Percentiles rank a stretch among this genome's conserved stretches.
Conservation (phyloP, 2,888 invertebrate species). For the Hirtodrosophila duncani region DNA sequence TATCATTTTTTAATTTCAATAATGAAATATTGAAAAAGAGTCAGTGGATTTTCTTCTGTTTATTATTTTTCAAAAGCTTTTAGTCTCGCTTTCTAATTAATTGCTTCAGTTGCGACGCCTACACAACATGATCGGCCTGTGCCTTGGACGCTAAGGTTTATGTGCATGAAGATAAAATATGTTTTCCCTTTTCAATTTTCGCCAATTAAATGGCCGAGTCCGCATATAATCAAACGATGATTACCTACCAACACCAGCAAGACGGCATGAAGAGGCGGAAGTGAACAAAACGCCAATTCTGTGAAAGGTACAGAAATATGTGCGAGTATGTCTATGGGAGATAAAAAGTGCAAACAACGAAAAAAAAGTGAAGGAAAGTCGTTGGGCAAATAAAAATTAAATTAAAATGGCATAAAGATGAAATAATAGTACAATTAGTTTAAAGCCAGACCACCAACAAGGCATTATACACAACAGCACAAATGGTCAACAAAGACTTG, state of each 20-base stretch:
- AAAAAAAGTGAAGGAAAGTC: constrained; percentile 66
- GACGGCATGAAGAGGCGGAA: constrained; percentile 44
- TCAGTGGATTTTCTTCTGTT: constrained; percentile 29
- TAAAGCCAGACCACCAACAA: constrained; percentile 38
- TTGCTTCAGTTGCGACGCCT: constrained; percentile 55
- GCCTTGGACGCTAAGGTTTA: no score
- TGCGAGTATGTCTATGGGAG: constrained; percentile 22
- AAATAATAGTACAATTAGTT: constrained; percentile 67
- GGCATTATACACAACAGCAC: constrained; percentile 6
- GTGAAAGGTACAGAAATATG: constrained; percentile 66
- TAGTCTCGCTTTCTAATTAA: constrained; percentile 71
- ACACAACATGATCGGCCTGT: no score
- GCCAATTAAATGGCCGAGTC: constrained; percentile 65
- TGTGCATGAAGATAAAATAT: constrained; percentile 22
- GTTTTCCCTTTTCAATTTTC: constrained; percentile 72
- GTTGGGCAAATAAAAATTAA: constrained; percentile 66
- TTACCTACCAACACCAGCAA: constrained; percentile 7
- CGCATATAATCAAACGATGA: constrained; percentile 33
- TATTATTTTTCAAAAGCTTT: constrained; percentile 35
- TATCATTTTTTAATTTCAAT: constrained; percentile 7
- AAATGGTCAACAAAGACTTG: no score
- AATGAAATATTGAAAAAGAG: constrained; percentile 3
- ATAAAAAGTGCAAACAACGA: constrained; percentile 12
- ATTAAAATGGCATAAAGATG: constrained; percentile 54
- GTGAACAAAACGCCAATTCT: constrained; percentile 51